Base-by-base conservation (phyloP, 2,888 invertebrate genomes). In the Leptogaster cylindrica region DNA sequence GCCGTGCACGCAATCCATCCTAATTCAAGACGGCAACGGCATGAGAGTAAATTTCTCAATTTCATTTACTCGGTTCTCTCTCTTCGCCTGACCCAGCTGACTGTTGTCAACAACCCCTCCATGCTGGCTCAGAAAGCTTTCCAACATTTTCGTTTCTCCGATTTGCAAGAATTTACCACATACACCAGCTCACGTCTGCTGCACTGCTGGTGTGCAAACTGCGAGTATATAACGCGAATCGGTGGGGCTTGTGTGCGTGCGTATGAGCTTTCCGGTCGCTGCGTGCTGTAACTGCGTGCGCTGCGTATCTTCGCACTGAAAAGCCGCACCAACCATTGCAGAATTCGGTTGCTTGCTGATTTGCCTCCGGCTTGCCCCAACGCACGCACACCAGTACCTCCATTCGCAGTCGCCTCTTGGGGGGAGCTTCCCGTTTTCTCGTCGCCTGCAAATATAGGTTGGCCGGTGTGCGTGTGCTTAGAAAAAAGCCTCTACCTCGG, bases 231-330 rank as follows among this genome's bases (percentile, higher is more conserved):
- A n/a, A 14, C 31, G 44, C 10, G 20, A 6, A 31, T 31, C 31
- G 10, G 20, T 8, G 46, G 18, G 25, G 46, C 46, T 46, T 46
- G 20, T 46, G 61, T 68, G 65, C 67, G 7, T 67, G 48, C 28
- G 46, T 55, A 52, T 70, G 69, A 68, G 70, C 70, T 70, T 63
- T 52, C 25, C 7, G 61, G 63, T 71, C 70, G 33, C 28, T 23
- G 67, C 61, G 39, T 64, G 61, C 52, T 66, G n/a, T 44, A 63
- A 73, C 71, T 76, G 75, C 75, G 76, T 76, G 75, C 74, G 72
- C 72, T 77, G 77, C 76, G 75, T 75, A 72, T 73, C 74, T 70
- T 72, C 71, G 73, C 71, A 73, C 72, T 72, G 67, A 72, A 74
- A 73, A 72, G 70, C 71, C 73, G 70, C 68, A 72, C 68, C 73